phyloP scores from a whole-genome alignment of 2,797 vertebrate species.

The Antennarius maculatus region DNA sequence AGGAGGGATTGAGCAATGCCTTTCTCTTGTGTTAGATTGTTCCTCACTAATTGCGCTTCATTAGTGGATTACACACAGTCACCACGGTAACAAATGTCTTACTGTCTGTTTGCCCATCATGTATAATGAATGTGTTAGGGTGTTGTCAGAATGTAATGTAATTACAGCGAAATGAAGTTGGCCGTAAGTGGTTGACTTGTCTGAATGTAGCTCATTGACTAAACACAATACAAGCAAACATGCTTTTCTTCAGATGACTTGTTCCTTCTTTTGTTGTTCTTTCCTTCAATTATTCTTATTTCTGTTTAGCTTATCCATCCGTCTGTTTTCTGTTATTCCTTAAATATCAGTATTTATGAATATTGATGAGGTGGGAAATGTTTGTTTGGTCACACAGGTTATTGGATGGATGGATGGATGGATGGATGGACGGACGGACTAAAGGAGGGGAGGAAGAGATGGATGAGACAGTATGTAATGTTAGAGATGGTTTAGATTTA shows the following conservation, averaged over 20 bases:
- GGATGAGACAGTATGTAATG: conserved; percentile 79
- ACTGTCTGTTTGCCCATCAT: conserved; percentile 76
- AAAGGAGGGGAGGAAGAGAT: conserved; percentile 53
- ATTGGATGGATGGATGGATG: conserved; percentile 16
- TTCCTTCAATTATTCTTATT: conserved; percentile 9
- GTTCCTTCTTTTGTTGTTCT: background rate
- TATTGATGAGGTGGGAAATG: conserved; percentile 26
- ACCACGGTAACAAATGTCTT: conserved; percentile 78
- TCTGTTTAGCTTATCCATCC: conserved; percentile 8
- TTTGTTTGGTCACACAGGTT: conserved; percentile 35
- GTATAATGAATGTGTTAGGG: conserved; percentile 82
- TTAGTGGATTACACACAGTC: conserved; percentile 83
- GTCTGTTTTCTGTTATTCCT: conserved; percentile 9
- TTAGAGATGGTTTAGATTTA: conserved; percentile 84
- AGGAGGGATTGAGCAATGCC: conserved; percentile 57
- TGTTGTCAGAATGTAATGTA: conserved; percentile 81
- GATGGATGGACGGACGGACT: conserved; percentile 30
- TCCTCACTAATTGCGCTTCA: conserved; percentile 79
- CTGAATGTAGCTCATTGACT: conserved; percentile 64
- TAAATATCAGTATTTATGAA: conserved; percentile 22
- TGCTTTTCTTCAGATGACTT: conserved; percentile 23
- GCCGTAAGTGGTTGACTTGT: conserved; percentile 81
- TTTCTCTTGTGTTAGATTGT: conserved; percentile 80
- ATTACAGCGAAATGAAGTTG: conserved; percentile 82
- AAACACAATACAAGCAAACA: conserved; percentile 65